These are phyloP conservation scores for Pseudomugil gertrudae DNA, from an alignment of 2,797 vertebrate genomes.

Conservation along the genomic window DNA sequence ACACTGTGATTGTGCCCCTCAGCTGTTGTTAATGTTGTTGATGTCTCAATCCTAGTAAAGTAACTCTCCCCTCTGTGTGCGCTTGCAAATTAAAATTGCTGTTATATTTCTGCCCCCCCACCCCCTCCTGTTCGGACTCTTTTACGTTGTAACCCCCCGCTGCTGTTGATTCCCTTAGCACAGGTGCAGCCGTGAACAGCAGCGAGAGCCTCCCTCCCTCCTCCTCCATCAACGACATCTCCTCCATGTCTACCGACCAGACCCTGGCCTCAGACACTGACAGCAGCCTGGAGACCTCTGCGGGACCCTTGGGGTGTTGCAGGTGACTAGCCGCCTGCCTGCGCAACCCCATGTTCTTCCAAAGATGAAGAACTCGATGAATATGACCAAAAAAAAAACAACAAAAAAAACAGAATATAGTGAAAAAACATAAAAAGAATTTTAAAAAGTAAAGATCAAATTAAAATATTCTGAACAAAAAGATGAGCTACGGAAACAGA, in stretches of 20 bases:
- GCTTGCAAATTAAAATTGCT: conserved; percentile 1
- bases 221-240: conserved; percentile 99
- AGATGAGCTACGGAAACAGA: conserved; percentile 69
- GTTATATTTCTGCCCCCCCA: conserved; percentile 29
- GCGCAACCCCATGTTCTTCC: conserved; percentile 99
- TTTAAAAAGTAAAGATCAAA: conserved; percentile 55
- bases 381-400: conserved; percentile 18
- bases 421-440: conserved; percentile 10
- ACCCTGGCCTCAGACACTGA: conserved; percentile 99
- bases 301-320: conserved; percentile 99
- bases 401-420: conserved; percentile 23
- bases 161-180: conserved; percentile 97
- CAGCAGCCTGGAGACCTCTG: conserved; percentile 99
- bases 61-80: conserved; percentile 16
- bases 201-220: conserved; percentile 99
- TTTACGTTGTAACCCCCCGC: conserved; percentile 90
- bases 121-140: conserved; percentile 59
- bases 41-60: conserved; percentile 16
- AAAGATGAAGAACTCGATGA: conserved; percentile 86
- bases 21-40: conserved; percentile 41
- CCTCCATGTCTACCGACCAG: conserved; percentile 99
- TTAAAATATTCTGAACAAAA: conserved; percentile 69
- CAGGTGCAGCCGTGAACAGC: conserved; percentile 99
- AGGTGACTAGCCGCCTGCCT: conserved; percentile 99
- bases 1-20: conserved; percentile 42